Evolutionary conservation across 2,888 invertebrate genomes (phyloP), one percentile per base, ranked within the genome.

Genomic region (Hoplodrina ambigua): DNA sequence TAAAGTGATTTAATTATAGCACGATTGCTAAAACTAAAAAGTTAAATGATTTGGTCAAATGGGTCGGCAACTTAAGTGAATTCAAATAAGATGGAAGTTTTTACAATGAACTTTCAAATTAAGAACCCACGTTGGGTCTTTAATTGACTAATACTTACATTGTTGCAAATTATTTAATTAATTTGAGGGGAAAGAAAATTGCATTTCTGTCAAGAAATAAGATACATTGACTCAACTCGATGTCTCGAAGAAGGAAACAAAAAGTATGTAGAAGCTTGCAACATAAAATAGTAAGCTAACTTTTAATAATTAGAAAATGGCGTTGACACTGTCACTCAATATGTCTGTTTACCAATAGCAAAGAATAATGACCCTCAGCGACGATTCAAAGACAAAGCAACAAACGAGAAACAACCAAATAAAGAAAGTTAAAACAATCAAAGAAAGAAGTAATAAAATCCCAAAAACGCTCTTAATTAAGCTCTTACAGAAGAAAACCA

Each of bases 381-480:
- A 41, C 41, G 3, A 17, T 46, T 5, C 46, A 17, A 71, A 60
- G 19, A 37, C 20, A 55, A 64, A 37, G 5, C 17, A 25, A 69
- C 20, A 62, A 56, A 60, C 57, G 30, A 15, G 19, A 65, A 33
- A 4, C n/a, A n/a, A 54, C 33, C 10, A 66, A 76, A 63, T 41
- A 50, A 49, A 72, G 15, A 67, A 71, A 72, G 57, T 59, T 33
- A 60, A 68, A 75, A 66, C 41, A 72, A 75, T 64, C 25, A 67
- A 59, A 55, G 50, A 10, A 11, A 25, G n/a, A 69, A 68, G 53
- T 59, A 80, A 73, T 72, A 76, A 76, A 78, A 75, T 55, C 55
- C 63, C 64, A 75, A 69, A 78, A 69, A 71, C 17, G 33, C 60
- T 72, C 55, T 74, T 82, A 83, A 82, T 83, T 82, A 83, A 78